Evolutionary conservation across 2,888 invertebrate species (phyloP).

Genomic region (Cheilosia vulpina): DNA sequence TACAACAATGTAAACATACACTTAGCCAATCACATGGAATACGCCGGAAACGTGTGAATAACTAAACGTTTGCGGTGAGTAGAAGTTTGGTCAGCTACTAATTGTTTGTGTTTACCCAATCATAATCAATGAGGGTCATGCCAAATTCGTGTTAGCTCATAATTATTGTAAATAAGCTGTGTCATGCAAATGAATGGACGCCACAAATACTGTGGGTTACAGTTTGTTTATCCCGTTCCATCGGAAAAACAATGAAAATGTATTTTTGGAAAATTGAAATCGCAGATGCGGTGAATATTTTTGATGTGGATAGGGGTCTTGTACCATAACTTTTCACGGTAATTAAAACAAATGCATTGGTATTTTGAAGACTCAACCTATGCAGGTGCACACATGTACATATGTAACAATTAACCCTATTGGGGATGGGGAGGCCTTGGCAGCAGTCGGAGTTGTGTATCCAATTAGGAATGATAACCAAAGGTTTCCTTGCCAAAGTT

Average conservation of each 20-base stretch:
- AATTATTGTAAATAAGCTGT: constrained; percentile 5
- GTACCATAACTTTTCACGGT: too few relatives aligned
- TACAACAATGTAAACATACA: neutral
- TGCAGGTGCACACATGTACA: too few relatives aligned
- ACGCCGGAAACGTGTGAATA: constrained; percentile 31
- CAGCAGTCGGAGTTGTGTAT: neutral
- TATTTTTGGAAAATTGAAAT: neutral
- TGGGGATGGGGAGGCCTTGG: too few relatives aligned
- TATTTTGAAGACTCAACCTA: too few relatives aligned
- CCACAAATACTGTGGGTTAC: neutral
- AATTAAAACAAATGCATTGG: too few relatives aligned
- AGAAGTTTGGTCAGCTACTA: neutral
- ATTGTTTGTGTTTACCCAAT: constrained; percentile 11
- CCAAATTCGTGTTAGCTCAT: neutral
- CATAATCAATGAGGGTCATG: constrained; percentile 1
- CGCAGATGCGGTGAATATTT: too few relatives aligned
- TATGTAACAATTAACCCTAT: too few relatives aligned
- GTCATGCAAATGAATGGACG: neutral
- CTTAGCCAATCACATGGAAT: constrained; percentile 48
- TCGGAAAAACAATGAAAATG: neutral
- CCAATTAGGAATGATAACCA: constrained; percentile 1
- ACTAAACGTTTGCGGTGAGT: constrained; percentile 39
- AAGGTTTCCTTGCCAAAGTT: neutral
- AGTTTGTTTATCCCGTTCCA: too few relatives aligned
- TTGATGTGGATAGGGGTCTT: too few relatives aligned